phyloP scores from a whole-genome alignment of 1,140 invertebrate species.

The Gryon sp. region DNA sequence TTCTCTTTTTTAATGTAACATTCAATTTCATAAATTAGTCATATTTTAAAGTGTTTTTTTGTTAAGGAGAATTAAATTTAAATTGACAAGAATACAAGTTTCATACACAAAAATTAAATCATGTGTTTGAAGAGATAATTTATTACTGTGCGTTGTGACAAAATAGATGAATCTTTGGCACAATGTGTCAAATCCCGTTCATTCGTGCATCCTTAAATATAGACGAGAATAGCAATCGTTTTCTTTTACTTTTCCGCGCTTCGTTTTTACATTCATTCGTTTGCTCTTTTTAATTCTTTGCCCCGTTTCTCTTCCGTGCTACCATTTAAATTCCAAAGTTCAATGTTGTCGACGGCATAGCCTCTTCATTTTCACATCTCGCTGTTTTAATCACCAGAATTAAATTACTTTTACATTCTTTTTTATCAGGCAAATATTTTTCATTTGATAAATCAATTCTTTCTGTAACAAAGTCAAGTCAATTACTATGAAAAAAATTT shows the following conservation, averaged over 20 bases:
- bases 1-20: too few species aligned
- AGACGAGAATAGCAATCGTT: constrained; percentile 35
- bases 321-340: constrained; percentile 53
- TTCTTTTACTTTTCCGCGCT: constrained; percentile 45
- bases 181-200: constrained; percentile 33
- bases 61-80: too few species aligned
- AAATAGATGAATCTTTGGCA: constrained; percentile 30
- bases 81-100: too few species aligned
- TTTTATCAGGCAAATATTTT: too few species aligned
- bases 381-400: not conserved
- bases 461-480: too few species aligned
- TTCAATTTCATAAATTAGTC: too few species aligned
- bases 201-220: constrained; percentile 51
- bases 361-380: constrained; percentile 18
- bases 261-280: constrained; percentile 44
- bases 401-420: not conserved
- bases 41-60: too few species aligned
- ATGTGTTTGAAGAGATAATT: too few species aligned
- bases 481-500: too few species aligned
- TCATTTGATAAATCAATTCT: too few species aligned
- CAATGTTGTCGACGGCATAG: constrained; percentile 24
- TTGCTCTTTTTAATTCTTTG: constrained; percentile 32
- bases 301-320: constrained; percentile 42
- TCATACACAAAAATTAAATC: too few species aligned
- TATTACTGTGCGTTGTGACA: not conserved